phyloP scores from a whole-genome alignment of 2,113 vertebrate species.

The Salminus brasiliensis region DNA sequence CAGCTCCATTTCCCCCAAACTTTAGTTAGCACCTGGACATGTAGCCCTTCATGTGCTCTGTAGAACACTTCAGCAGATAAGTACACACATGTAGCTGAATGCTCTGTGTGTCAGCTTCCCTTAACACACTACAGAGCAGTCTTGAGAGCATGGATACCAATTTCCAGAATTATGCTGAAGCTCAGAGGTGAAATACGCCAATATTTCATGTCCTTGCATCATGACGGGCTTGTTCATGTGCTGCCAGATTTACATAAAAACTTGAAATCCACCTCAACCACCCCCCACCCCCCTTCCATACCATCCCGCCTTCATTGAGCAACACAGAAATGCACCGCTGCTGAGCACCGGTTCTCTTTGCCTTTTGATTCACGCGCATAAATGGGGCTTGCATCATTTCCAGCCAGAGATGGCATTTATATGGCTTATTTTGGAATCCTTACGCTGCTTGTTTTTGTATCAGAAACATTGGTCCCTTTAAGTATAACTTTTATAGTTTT shows the following conservation, averaged over 20 bases:
- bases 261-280: neutral
- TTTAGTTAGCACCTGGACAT: neutral
- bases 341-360: neutral
- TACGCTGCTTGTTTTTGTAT: constrained; percentile 36
- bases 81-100: neutral
- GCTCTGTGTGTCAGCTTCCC: neutral
- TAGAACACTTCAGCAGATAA: neutral
- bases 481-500: neutral
- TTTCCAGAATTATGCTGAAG: constrained; percentile 9
- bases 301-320: too few relatives aligned
- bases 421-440: neutral
- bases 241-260: neutral
- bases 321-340: neutral
- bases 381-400: constrained; percentile 7
- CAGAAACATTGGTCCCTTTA: constrained; percentile 1
- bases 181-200: constrained; percentile 1
- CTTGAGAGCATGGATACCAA: neutral
- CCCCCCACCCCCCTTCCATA: too few relatives aligned
- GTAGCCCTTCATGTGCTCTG: neutral
- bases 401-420: neutral
- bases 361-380: neutral
- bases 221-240: neutral
- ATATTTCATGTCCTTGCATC: neutral
- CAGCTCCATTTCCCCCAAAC: neutral
- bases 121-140: neutral